Percentiles rank a stretch among this genome's conserved stretches.
Conservation (phyloP, 1,140 invertebrate genomes). For the Trichomalopsis sarcophagae region DNA sequence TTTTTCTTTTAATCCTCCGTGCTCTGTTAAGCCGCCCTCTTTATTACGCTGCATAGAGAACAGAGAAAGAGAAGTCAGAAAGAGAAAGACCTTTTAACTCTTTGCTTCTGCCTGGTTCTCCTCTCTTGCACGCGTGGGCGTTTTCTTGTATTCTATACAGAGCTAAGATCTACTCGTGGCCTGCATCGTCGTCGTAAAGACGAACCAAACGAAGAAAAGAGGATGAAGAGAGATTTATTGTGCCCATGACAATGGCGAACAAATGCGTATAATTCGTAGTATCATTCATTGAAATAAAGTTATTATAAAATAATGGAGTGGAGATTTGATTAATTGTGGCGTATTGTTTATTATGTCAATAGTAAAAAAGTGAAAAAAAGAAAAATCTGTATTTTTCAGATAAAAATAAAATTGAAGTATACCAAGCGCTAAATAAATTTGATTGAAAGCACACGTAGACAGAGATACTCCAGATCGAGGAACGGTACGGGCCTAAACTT, state of each 20-base stretch:
- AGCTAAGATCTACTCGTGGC: constrained; percentile 19
- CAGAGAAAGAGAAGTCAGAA: not conserved
- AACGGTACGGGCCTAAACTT: not conserved
- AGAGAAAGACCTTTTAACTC: constrained; percentile 10
- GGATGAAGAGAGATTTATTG: constrained; percentile 38
- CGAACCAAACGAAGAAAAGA: not conserved
- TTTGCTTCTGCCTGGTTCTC: not conserved
- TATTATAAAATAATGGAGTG: constrained; percentile 19
- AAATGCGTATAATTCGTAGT: constrained; percentile 47
- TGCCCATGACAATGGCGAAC: constrained; percentile 42
- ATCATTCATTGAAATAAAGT: constrained; percentile 46
- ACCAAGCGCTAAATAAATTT: not conserved
- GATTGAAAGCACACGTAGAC: not conserved
- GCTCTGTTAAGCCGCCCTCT: not conserved
- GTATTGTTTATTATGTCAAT: constrained; percentile 34
- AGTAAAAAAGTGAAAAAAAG: too few relatives aligned
- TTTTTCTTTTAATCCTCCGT: constrained; percentile 32
- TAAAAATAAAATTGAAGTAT: not conserved
- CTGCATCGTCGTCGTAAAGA: not conserved
- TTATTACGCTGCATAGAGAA: not conserved
- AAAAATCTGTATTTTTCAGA: too few relatives aligned
- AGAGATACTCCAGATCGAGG: not conserved
- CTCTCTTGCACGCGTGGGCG: constrained; percentile 19
- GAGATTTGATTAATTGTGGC: constrained; percentile 36
- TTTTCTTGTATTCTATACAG: constrained; percentile 30